A percentile compares a stretch with the other conserved stretches of the same genome.
Evolutionary conservation across 1,140 invertebrate species (phyloP).

Genomic region (Lasaia peninsularis): DNA sequence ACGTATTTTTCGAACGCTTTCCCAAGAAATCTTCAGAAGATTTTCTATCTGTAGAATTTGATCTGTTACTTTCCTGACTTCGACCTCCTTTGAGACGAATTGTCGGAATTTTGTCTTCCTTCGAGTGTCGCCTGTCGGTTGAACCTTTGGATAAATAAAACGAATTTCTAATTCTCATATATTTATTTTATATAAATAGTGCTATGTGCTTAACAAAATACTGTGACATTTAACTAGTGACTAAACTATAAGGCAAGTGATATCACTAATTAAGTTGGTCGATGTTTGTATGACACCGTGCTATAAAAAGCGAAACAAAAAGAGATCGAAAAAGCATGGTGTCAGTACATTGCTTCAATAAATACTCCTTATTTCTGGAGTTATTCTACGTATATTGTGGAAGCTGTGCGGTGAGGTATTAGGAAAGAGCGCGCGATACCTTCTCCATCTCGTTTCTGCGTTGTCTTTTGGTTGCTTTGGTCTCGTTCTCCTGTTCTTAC

Average conservation of each 20-base stretch:
- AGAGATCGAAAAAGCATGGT: slow-evolving; percentile 7
- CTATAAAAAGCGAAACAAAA: slow-evolving; percentile 9
- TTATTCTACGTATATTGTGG: slow-evolving; percentile 53
- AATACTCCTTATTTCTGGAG: slow-evolving; percentile 19
- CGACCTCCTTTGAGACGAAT: slow-evolving; percentile 26
- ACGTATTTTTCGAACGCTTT: background rate
- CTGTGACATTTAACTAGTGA: slow-evolving; percentile 21
- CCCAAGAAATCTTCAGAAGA: slow-evolving; percentile 1
- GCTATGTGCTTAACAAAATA: slow-evolving; percentile 33
- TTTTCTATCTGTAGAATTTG: background rate
- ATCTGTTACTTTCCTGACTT: slow-evolving; percentile 13
- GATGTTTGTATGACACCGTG: slow-evolving; percentile 1
- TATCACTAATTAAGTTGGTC: slow-evolving; percentile 9
- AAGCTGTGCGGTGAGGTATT: slow-evolving; percentile 47
- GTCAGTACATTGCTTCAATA: slow-evolving; percentile 12
- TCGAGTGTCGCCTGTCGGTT: slow-evolving; percentile 30
- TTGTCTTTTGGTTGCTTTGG: slow-evolving; percentile 21
- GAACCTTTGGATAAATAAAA: slow-evolving; percentile 61
- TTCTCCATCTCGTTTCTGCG: slow-evolving; percentile 32
- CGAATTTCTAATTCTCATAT: slow-evolving; percentile 35
- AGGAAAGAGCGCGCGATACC: slow-evolving; percentile 50
- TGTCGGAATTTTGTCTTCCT: slow-evolving; percentile 16
- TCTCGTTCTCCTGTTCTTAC: slow-evolving; percentile 25
- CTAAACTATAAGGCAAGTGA: slow-evolving; percentile 16
- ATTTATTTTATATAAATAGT: slow-evolving; percentile 38